These are phyloP conservation scores for Drosophila cyrtoloma DNA, from an alignment of 2,888 invertebrate species.

Conservation along the genomic window DNA sequence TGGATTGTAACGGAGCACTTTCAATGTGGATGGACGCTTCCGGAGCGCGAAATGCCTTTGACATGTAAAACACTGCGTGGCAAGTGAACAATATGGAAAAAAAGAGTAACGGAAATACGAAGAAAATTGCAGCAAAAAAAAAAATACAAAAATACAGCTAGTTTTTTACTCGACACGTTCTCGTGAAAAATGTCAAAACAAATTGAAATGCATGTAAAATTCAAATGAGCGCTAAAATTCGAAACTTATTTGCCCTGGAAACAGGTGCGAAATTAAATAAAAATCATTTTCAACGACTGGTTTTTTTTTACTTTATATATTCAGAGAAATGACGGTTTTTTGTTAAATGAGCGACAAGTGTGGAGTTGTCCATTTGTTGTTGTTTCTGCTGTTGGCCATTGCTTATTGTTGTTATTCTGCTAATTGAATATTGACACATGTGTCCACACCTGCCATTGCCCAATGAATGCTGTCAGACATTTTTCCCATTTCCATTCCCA, in stretches of 20 bases:
- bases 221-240: constrained; percentile 66
- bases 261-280: constrained; percentile 71
- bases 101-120: constrained; percentile 9
- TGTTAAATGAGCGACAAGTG: constrained; percentile 20
- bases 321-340: neutral
- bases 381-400: constrained; percentile 20
- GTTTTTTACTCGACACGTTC: neutral
- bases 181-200: constrained; percentile 46
- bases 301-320: neutral
- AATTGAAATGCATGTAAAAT: constrained; percentile 73
- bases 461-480: constrained; percentile 6
- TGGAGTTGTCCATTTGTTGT: constrained; percentile 14
- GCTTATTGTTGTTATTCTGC: constrained; percentile 27
- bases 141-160: neutral
- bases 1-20: constrained; percentile 38
- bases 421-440: constrained; percentile 62
- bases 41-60: constrained; percentile 61
- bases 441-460: constrained; percentile 24
- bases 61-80: constrained; percentile 67
- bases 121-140: constrained; percentile 18
- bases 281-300: constrained; percentile 47
- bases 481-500: too few relatives aligned
- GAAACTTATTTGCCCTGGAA: constrained; percentile 61
- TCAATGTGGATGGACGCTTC: constrained; percentile 41
- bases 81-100: constrained; percentile 39